Evolutionary conservation across 2,797 vertebrate species (phyloP).

Genomic region (Phylloscopus collybita): DNA sequence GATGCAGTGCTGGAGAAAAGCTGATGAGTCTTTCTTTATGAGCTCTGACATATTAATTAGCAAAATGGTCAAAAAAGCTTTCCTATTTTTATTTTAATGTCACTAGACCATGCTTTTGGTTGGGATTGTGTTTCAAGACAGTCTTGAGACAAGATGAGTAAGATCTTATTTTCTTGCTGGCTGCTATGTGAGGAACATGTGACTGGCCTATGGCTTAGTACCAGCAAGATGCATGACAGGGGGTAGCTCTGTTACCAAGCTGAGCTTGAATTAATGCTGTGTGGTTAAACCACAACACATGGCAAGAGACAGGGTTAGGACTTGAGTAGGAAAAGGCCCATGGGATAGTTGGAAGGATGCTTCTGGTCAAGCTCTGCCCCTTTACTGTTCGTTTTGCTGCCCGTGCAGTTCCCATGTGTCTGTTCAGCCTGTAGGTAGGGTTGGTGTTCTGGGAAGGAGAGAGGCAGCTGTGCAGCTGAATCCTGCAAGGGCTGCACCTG

Average conservation of each 20-base stretch:
- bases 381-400: not conserved
- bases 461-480: not conserved
- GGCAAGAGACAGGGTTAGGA: not conserved
- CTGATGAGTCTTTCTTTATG: slow-evolving; percentile 89
- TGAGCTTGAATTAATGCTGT: not conserved
- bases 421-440: not conserved
- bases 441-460: not conserved
- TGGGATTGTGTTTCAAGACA: slow-evolving; percentile 11
- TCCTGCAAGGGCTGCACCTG: not conserved
- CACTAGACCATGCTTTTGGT: slow-evolving; percentile 63
- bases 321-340: not conserved
- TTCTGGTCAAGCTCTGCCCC: not conserved
- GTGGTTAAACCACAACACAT: not conserved
- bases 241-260: not conserved
- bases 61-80: slow-evolving; percentile 90
- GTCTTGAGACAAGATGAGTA: slow-evolving; percentile 15
- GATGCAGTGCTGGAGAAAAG: slow-evolving; percentile 83
- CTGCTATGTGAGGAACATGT: not conserved
- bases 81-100: slow-evolving; percentile 89
- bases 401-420: not conserved
- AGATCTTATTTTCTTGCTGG: slow-evolving; percentile 21
- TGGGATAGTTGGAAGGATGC: not conserved
- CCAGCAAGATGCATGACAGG: not conserved
- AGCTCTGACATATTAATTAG: slow-evolving; percentile 98
- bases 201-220: not conserved